Evolutionary conservation across 2,797 vertebrate genomes (phyloP).

Genomic region (Miichthys miiuy): DNA sequence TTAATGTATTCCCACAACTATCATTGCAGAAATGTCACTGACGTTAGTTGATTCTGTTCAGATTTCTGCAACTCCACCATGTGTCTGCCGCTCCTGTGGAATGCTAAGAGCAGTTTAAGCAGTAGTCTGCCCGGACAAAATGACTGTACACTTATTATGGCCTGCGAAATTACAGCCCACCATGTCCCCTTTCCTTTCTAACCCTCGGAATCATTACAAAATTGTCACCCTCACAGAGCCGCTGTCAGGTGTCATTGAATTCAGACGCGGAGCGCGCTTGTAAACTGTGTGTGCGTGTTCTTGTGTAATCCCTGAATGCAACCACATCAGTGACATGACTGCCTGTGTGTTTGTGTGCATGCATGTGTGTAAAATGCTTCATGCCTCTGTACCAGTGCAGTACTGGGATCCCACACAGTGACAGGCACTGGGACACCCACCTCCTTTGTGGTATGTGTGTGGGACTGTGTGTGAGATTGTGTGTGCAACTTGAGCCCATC

Average conservation of each 20-base stretch:
- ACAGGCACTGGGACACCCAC: conserved; percentile 61
- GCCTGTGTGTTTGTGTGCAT: conserved; percentile 62
- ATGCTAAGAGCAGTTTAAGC: conserved; percentile 52
- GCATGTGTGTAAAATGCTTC: conserved; percentile 56
- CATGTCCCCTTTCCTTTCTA: conserved; percentile 33
- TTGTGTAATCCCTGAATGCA: conserved; percentile 14
- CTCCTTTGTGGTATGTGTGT: conserved; percentile 49
- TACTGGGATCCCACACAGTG: conserved; percentile 52
- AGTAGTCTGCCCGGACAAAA: conserved; percentile 24
- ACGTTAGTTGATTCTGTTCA: not conserved
- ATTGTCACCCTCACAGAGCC: not conserved
- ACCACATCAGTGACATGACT: conserved; percentile 38
- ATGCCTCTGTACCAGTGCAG: conserved; percentile 34
- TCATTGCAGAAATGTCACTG: not conserved
- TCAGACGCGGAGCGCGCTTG: not conserved
- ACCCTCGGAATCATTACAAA: conserved; percentile 25
- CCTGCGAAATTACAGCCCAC: conserved; percentile 51
- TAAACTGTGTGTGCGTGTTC: conserved; percentile 21
- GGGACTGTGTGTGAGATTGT: conserved; percentile 40
- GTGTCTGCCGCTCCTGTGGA: conserved; percentile 31
- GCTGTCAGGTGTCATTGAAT: conserved; percentile 13
- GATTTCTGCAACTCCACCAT: not conserved
- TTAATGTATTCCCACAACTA: not conserved
- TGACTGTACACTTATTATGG: conserved; percentile 38
- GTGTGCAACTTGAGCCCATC: conserved; percentile 68